These are phyloP conservation scores for Drosophila dives DNA, from an alignment of 2,888 invertebrate genomes.

Conservation along the genomic window DNA sequence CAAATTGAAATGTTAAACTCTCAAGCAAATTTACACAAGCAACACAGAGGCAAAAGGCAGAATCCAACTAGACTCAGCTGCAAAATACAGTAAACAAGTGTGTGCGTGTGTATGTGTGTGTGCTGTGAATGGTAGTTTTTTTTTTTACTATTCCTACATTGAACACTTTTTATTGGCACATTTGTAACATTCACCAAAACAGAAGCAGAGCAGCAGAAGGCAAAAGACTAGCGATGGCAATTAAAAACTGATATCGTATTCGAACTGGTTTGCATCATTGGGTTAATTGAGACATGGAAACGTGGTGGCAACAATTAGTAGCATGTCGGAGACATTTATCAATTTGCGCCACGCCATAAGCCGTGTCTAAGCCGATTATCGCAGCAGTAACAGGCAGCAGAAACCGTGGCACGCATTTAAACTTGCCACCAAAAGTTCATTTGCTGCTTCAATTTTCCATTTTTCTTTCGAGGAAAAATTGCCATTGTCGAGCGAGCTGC, in stretches of 20 bases:
- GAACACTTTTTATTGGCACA: slow-evolving; percentile 17
- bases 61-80: slow-evolving; percentile 7
- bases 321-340: slow-evolving; percentile 56
- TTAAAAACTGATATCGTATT: slow-evolving; percentile 16
- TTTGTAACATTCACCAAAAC: slow-evolving; percentile 3
- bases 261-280: slow-evolving; percentile 54
- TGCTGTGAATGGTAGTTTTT: slow-evolving; percentile 7
- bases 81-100: slow-evolving; percentile 10
- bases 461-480: slow-evolving; percentile 47
- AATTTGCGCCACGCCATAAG: slow-evolving; percentile 50
- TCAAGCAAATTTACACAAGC: slow-evolving; percentile 51
- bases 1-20: slow-evolving; percentile 71
- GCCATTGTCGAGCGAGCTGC: slow-evolving; percentile 66
- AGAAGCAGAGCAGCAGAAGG: neutral
- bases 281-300: slow-evolving; percentile 55
- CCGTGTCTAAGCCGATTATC: slow-evolving; percentile 74
- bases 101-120: neutral
- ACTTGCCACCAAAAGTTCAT: slow-evolving; percentile 29
- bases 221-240: neutral
- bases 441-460: slow-evolving; percentile 3
- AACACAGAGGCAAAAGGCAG: slow-evolving; percentile 16
- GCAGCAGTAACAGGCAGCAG: slow-evolving; percentile 19
- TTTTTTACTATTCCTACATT: neutral
- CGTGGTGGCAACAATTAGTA: slow-evolving; percentile 34
- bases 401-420: slow-evolving; percentile 39